phyloP scores from a whole-genome alignment of 2,888 invertebrate genomes.

The Orthonychiurus folsomi region DNA sequence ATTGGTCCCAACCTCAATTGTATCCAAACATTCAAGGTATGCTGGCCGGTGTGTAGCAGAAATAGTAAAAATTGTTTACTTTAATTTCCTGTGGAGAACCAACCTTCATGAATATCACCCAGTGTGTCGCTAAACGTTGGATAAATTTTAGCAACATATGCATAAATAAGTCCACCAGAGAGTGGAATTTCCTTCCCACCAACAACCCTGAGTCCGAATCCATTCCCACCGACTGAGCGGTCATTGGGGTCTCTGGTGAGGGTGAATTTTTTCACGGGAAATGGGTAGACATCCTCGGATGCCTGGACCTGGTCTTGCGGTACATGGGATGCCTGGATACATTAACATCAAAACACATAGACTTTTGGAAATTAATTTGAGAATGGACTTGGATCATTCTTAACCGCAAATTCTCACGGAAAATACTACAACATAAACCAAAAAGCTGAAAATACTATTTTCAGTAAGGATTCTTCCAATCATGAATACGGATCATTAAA shows the following conservation, averaged over 20 bases:
- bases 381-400: no score
- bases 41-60: no score
- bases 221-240: constrained; percentile 46
- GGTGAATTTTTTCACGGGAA: constrained; percentile 50
- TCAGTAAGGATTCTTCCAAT: neutral
- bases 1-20: no score
- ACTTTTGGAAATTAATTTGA: no score
- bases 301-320: neutral
- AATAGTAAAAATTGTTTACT: no score
- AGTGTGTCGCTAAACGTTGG: constrained; percentile 51
- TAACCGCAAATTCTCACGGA: neutral
- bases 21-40: no score
- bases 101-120: constrained; percentile 53
- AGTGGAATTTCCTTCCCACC: constrained; percentile 52
- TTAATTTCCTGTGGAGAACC: constrained; percentile 22
- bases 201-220: constrained; percentile 54
- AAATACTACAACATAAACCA: no score
- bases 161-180: constrained; percentile 48
- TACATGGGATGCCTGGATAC: neutral
- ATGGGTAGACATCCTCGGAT: constrained; percentile 27
- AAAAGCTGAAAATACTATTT: no score
- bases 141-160: constrained; percentile 52
- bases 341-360: no score
- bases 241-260: constrained; percentile 53
- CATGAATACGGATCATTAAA: neutral